Evolutionary conservation across 1,140 invertebrate genomes (phyloP).

Genomic region (Brachionus koreanus): DNA sequence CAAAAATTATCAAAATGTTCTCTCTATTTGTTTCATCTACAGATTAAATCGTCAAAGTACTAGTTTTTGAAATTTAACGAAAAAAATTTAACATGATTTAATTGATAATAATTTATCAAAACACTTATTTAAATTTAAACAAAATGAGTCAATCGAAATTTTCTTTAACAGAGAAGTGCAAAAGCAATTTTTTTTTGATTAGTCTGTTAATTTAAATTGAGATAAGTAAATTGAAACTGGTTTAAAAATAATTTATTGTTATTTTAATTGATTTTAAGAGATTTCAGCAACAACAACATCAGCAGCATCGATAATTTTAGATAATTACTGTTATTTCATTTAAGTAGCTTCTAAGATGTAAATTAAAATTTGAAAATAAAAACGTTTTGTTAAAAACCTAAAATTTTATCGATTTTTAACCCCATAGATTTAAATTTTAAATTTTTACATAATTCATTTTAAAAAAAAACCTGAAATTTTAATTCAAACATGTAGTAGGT

Average conservation of each 20-base stretch:
- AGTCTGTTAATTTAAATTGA: neutral
- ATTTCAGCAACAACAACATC: neutral
- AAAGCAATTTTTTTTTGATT: neutral
- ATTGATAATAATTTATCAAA: neutral
- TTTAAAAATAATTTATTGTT: neutral
- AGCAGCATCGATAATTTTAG: neutral
- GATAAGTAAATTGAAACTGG: neutral
- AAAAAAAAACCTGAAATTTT: neutral
- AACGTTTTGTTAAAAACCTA: neutral
- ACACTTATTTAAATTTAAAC: neutral
- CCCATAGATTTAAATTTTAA: neutral
- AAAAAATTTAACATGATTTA: neutral
- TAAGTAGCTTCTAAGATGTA: conserved; percentile 23
- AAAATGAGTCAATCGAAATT: neutral
- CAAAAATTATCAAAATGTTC: neutral
- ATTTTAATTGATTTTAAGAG: conserved; percentile 14
- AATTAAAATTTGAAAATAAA: neutral
- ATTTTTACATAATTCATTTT: neutral
- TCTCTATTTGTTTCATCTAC: neutral
- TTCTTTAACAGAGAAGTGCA: neutral
- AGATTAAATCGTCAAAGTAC: neutral
- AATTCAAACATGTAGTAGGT: no score
- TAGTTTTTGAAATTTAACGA: neutral
- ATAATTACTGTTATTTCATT: neutral
- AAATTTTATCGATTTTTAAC: neutral